Evolutionary conservation across 2,797 vertebrate genomes (phyloP), one percentile per base, ranked within the genome.

Genomic region (Gymnodraco acuticeps): DNA sequence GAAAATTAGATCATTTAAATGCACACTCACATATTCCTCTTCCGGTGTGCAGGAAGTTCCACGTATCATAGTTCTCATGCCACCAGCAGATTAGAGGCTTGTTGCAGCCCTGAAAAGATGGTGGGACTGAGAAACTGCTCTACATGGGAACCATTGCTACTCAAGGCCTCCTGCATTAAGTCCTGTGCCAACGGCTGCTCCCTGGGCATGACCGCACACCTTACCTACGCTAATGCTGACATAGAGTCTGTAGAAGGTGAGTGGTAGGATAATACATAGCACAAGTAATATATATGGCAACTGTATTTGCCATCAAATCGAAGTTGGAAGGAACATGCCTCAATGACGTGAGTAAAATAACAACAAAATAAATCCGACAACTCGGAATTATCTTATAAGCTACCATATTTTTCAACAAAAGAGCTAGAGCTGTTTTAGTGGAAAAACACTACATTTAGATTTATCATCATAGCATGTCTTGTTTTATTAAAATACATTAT

Each of bases 111-210:
- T 38, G 69, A 68, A 54, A 93, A 80, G 42, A 99, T 99, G 98
- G 97, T 97, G 0, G 98, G 98, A 10, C 92, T 99, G 75, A 97
- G 97, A 50, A 92, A 96, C 78, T 94, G 96, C 75, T 92, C 95
- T 17, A 96, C 95, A 33, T 99, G 98, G 97, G 96, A 96, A 43
- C 95, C 97, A 50, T 87, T 99, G 85, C 94, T 98, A 9, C 94
- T 99, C 73, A 98, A 97, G 84, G 95, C 96, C 77, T 99, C 98
- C 64, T 93, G 88, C 70, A 96, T 99, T 77, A 97, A 96, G 90
- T 98, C 98, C 66, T 97, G 96, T 83, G 96, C 97, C 89, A 97
- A 97, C 0, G 98, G 98, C 27, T 98, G 96, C 87, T 96, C 96
- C 27, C 88, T 99, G 88, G 96, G 96, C 84, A 93, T 98, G 91